Evolutionary conservation across 2,888 invertebrate species (phyloP).

Genomic region (Griposia aprilina): DNA sequence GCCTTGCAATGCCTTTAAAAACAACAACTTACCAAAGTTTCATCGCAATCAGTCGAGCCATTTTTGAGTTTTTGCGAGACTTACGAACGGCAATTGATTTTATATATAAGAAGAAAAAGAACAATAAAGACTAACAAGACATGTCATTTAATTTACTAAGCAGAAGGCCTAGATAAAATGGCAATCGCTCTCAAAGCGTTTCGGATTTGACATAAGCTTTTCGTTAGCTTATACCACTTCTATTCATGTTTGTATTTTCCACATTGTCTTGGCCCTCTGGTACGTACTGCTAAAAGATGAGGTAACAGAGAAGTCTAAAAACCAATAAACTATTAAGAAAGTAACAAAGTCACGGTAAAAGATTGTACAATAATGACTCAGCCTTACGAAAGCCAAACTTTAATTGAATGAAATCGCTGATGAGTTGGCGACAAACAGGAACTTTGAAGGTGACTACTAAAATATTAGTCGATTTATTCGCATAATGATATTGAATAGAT

Average conservation of each 20-base stretch:
- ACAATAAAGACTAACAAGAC: background rate
- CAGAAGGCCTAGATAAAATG: background rate
- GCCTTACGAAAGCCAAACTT: constrained; percentile 36
- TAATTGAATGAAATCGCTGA: constrained; percentile 52
- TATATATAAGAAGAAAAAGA: no score
- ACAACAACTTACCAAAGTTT: no score
- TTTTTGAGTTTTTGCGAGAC: no score
- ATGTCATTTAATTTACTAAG: background rate
- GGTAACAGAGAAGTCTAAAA: constrained; percentile 1
- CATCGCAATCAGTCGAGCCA: no score
- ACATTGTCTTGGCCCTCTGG: background rate
- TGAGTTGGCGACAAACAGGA: constrained; percentile 17
- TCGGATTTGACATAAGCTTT: background rate
- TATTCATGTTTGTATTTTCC: background rate
- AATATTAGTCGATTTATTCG: constrained; percentile 25
- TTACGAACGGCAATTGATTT: no score
- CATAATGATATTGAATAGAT: constrained; percentile 13
- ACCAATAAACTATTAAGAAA: constrained; percentile 23
- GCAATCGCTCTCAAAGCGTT: background rate
- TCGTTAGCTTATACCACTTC: background rate
- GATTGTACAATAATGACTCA: constrained; percentile 55
- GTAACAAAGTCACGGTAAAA: constrained; percentile 26
- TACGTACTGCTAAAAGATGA: background rate
- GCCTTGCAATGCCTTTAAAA: background rate
- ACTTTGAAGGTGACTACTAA: constrained; percentile 33